Evolutionary conservation across 2,888 invertebrate genomes (phyloP).

Genomic region (Zelleria hepariella): DNA sequence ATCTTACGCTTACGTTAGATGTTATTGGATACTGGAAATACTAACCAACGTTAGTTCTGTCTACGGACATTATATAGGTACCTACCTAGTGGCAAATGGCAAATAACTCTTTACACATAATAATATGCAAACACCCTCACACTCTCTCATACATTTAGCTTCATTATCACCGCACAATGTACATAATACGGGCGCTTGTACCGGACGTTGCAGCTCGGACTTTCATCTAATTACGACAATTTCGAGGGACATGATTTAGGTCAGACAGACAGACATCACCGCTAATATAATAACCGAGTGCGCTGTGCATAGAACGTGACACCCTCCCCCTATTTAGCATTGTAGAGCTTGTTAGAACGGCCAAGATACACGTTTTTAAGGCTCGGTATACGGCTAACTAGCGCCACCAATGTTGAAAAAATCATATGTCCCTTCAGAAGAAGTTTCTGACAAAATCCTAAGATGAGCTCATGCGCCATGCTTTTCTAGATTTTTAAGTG

Average conservation of each 20-base stretch:
- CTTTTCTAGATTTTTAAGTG: too few species aligned
- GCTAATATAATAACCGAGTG: neutral
- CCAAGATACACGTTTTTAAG: neutral
- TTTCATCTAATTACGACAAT: constrained; percentile 3
- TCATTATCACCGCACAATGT: neutral
- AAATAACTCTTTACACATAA: neutral
- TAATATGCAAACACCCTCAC: neutral
- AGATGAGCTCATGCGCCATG: too few species aligned
- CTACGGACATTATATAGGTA: too few species aligned
- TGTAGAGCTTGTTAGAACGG: neutral
- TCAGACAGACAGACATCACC: neutral
- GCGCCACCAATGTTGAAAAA: too few species aligned
- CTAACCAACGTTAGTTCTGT: too few species aligned
- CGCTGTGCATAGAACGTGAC: neutral
- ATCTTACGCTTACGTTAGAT: too few species aligned
- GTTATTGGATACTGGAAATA: too few species aligned
- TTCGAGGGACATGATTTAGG: constrained; percentile 3
- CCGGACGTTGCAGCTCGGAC: neutral
- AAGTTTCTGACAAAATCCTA: too few species aligned
- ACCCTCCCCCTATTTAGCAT: neutral
- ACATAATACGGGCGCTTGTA: neutral
- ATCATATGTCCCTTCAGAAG: too few species aligned
- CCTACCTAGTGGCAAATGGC: too few species aligned
- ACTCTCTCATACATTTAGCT: neutral
- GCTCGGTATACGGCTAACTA: too few species aligned